phyloP scores from a whole-genome alignment of 2,113 vertebrate species.

The Dendropsophus ebraccatus region DNA sequence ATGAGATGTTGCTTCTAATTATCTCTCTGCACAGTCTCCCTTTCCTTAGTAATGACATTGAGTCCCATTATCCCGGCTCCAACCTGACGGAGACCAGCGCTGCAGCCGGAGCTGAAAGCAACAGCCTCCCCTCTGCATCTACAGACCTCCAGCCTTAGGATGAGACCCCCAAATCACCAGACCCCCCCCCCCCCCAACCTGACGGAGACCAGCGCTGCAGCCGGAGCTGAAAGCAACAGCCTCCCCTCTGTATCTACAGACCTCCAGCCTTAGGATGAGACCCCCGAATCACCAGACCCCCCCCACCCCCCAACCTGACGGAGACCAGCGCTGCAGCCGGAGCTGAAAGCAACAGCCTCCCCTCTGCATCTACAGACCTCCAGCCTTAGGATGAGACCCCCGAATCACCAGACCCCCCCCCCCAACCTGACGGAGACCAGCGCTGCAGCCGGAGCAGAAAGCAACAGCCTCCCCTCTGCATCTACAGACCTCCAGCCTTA shows the following conservation, averaged over 20 bases:
- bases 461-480: background rate
- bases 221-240: background rate
- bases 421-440: slow-evolving; percentile 39
- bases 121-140: background rate
- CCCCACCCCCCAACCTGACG: background rate
- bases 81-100: slow-evolving; percentile 37
- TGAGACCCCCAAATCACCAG: too few relatives aligned
- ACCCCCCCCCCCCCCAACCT: slow-evolving; percentile 28
- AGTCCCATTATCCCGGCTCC: slow-evolving; percentile 40
- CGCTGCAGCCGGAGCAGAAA: too few relatives aligned
- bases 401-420: too few relatives aligned
- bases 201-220: slow-evolving; percentile 22
- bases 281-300: too few relatives aligned
- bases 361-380: background rate
- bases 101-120: background rate
- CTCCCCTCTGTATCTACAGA: background rate
- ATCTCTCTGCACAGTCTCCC: slow-evolving; percentile 27
- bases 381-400: too few relatives aligned
- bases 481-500: background rate
- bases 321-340: background rate
- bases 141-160: too few relatives aligned
- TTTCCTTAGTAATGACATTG: slow-evolving; percentile 8
- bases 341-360: background rate
- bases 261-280: too few relatives aligned
- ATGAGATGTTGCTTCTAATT: slow-evolving; percentile 34